phyloP scores from a whole-genome alignment of 2,888 invertebrate genomes.

The Lasioglossum zephyrum region DNA sequence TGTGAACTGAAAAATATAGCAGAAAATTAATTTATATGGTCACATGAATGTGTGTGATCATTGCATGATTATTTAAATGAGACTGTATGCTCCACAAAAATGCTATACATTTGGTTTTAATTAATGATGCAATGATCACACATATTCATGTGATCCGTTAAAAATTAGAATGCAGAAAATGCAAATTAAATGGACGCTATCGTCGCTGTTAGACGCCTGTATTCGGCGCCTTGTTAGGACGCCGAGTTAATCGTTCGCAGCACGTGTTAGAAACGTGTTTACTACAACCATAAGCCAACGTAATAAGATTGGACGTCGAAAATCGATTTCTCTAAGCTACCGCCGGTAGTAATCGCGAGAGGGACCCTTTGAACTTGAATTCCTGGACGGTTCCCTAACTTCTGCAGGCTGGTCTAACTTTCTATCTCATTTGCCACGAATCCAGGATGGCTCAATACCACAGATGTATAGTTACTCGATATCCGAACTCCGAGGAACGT shows the following conservation, averaged over 20 bases:
- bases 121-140: background rate
- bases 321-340: constrained; percentile 53
- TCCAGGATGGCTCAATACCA: constrained; percentile 45
- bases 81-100: too few relatives aligned
- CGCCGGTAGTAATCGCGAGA: constrained; percentile 54
- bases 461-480: constrained; percentile 47
- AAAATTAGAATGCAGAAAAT: background rate
- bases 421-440: constrained; percentile 64
- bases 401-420: constrained; percentile 59
- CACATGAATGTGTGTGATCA: too few relatives aligned
- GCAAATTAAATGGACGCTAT: background rate
- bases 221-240: background rate
- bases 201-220: background rate
- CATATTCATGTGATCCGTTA: background rate
- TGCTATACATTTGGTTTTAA: too few relatives aligned
- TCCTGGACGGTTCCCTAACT: constrained; percentile 55
- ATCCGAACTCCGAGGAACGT: constrained; percentile 29
- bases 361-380: constrained; percentile 63
- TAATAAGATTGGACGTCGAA: constrained; percentile 35
- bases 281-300: background rate
- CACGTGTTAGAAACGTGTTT: constrained; percentile 31
- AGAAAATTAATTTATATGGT: too few relatives aligned
- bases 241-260: background rate
- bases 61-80: too few relatives aligned
- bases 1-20: too few relatives aligned